Evolutionary conservation across 2,113 vertebrate genomes (phyloP), one percentile per base, ranked within the genome.

Genomic region (Odontesthes bonariensis): DNA sequence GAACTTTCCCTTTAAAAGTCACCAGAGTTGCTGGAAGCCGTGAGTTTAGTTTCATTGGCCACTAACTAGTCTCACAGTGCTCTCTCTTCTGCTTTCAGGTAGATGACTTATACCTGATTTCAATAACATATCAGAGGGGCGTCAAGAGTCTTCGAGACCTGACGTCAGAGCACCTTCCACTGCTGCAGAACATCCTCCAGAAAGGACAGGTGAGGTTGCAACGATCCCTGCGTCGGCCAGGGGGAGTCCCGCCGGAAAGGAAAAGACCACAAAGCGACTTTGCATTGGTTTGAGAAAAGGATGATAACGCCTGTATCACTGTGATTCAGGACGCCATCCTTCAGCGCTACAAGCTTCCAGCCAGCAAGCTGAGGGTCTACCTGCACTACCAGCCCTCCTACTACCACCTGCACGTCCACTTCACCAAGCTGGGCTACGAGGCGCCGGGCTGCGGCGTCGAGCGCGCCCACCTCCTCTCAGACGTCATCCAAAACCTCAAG

Each of bases 361-460:
- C 78, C 10, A 92, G 92, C 57, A 95, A 93, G 44, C 92, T 99
- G 67, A 91, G 97, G 0, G 83, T 96, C 46, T 98, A 96, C 89
- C 90, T 99, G 69, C 98, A 99, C 84, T 99, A 99, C 92, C 97
- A 97, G 56, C 98, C 98, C 0, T 99, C 98, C 38, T 99, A 99
- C 85, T 96, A 96, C 75, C 98, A 99, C 91, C 94, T 99, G 9
- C 98, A 99, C 0, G 92, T 99, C 19, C 97, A 99, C 60, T 97
- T 99, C 93, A 98, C 96, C 0, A 94, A 95, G 1, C 89, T 99
- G 92, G 93, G 94, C 82, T 96, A 96, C 0, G 96, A 98, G 0
- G 96, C 95, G 0, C 97, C 96, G 0, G 98, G 98, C 63, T 90
- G 91, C 0, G 86, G 92, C 0, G 97, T 97, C 65, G 98, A 98